A percentile compares a stretch with the other conserved stretches of the same genome.
Evolutionary conservation across 1,140 invertebrate genomes (phyloP).

Genomic region (Sminthurides bifidus): DNA sequence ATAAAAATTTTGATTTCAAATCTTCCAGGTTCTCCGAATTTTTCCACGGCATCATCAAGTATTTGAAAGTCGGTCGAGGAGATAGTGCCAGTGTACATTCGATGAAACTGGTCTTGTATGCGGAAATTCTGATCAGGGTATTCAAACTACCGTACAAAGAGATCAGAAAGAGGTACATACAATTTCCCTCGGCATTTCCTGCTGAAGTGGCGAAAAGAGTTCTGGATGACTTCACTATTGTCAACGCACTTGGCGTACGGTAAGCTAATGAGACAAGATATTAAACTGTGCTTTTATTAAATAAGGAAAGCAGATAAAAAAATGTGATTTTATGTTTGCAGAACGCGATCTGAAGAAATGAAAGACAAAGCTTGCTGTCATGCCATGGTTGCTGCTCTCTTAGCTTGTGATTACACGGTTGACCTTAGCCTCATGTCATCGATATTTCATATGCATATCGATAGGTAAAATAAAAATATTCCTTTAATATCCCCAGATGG

Average conservation of each 20-base stretch:
- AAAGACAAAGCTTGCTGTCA: too few relatives aligned
- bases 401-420: too few relatives aligned
- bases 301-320: not conserved
- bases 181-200: slow-evolving; percentile 18
- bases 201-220: slow-evolving; percentile 20
- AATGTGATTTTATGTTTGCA: not conserved
- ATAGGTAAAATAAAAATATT: too few relatives aligned
- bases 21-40: slow-evolving; percentile 24
- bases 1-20: not conserved
- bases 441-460: too few relatives aligned
- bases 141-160: slow-evolving; percentile 11
- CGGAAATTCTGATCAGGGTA: slow-evolving; percentile 23
- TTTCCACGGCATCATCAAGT: slow-evolving; percentile 17
- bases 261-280: not conserved
- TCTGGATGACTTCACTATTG: slow-evolving; percentile 15
- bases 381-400: too few relatives aligned
- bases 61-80: slow-evolving; percentile 4
- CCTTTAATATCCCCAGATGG: too few relatives aligned
- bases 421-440: too few relatives aligned
- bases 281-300: not conserved
- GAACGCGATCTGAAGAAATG: slow-evolving; percentile 8
- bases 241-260: slow-evolving; percentile 19
- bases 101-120: slow-evolving; percentile 26
- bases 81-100: not conserved
- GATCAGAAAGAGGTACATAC: slow-evolving; percentile 12